A percentile compares a stretch with the other conserved stretches of the same genome.
Conservation (phyloP, 2,113 vertebrate species). For the Zingel zingel region DNA sequence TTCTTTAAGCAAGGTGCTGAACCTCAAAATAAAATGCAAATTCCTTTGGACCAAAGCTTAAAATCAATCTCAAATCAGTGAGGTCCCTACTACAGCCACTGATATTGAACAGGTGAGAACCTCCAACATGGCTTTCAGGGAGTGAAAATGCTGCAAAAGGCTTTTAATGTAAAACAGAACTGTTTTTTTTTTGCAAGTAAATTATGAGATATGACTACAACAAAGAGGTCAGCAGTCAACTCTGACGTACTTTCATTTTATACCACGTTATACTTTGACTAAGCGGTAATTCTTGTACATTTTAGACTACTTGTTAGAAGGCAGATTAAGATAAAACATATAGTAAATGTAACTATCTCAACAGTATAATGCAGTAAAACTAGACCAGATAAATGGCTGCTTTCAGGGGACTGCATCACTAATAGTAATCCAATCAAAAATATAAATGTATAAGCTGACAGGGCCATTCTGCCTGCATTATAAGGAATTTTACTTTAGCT, state of each 20-base stretch:
- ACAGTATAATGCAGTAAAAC: not conserved
- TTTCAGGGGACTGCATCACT: not conserved
- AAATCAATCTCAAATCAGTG: not conserved
- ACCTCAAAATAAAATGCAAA: not conserved
- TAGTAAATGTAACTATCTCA: not conserved
- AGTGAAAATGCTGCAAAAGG: not conserved
- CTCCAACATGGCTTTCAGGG: not conserved
- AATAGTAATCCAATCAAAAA: not conserved
- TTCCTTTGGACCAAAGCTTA: not conserved
- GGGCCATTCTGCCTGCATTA: not conserved
- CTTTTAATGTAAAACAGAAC: constrained; percentile 1
- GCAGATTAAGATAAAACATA: not conserved
- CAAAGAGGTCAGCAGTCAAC: not conserved
- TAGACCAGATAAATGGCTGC: not conserved
- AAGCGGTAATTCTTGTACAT: not conserved
- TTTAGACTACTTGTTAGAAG: not conserved
- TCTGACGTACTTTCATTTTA: not conserved
- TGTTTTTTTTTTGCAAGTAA: not conserved
- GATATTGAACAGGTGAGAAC: not conserved
- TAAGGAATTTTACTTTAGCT: not conserved
- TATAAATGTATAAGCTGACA: not conserved
- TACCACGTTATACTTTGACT: not conserved
- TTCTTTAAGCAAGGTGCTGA: not conserved
- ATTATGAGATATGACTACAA: not conserved
- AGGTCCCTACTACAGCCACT: not conserved